Evolutionary conservation across 2,797 vertebrate species (phyloP).

Genomic region (Coccyzus lansbergi): DNA sequence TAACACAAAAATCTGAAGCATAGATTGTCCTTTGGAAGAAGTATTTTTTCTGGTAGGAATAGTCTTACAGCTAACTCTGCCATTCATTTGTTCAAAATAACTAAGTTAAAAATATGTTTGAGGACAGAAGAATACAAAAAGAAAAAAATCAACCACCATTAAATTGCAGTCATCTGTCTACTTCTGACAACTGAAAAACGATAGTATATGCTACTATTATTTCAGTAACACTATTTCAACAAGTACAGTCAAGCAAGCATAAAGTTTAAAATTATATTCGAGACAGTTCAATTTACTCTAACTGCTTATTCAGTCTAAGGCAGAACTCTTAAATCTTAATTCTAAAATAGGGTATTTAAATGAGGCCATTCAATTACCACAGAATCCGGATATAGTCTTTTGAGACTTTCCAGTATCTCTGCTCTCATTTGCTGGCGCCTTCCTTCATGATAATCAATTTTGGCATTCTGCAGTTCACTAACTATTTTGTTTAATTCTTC

Average conservation of each 20-base stretch:
- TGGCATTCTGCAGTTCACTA: conserved; percentile 85
- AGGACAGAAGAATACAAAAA: neutral
- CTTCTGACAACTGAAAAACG: neutral
- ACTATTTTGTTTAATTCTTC: conserved; percentile 81
- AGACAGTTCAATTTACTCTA: neutral
- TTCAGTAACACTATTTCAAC: neutral
- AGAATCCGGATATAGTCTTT: conserved; percentile 84
- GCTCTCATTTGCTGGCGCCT: conserved; percentile 83
- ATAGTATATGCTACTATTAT: neutral
- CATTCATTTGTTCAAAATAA: neutral
- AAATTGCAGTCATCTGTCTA: neutral
- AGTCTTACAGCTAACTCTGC: neutral
- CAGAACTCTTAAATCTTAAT: neutral
- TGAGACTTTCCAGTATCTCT: conserved; percentile 86
- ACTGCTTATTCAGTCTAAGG: neutral
- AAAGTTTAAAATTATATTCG: neutral
- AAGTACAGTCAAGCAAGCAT: neutral
- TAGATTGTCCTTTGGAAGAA: neutral
- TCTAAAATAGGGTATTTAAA: neutral
- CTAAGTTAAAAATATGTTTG: neutral
- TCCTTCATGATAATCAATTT: conserved; percentile 87
- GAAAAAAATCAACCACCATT: neutral
- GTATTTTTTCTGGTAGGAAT: neutral
- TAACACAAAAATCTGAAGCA: neutral
- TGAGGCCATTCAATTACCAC: conserved; percentile 83